Evolutionary conservation across 2,797 vertebrate genomes (phyloP).

Genomic region (Sebastes variabilis): DNA sequence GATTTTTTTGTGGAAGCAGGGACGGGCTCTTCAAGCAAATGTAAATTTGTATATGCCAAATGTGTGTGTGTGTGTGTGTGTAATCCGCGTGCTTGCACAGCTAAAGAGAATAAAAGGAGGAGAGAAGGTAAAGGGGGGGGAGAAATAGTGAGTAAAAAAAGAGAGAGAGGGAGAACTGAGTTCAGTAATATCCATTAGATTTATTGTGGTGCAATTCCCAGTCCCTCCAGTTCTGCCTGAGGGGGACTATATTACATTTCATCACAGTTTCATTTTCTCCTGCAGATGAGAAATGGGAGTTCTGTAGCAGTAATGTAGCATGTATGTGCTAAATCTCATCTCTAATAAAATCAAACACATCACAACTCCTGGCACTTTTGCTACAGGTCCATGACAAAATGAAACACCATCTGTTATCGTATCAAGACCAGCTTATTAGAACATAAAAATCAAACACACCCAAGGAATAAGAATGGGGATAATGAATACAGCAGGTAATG

Average conservation of each 20-base stretch:
- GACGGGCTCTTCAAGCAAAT: conserved; percentile 86
- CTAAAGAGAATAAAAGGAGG: conserved; percentile 50
- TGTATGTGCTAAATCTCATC: conserved; percentile 99
- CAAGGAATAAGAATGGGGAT: conserved; percentile 65
- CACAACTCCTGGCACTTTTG: conserved; percentile 94
- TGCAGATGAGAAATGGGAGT: conserved; percentile 98
- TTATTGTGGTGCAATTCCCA: conserved; percentile 99
- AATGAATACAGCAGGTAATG: conserved; percentile 72
- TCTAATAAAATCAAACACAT: conserved; percentile 99
- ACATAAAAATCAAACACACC: conserved; percentile 85
- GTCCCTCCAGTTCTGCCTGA: conserved; percentile 96
- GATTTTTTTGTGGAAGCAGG: conserved; percentile 85
- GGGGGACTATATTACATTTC: conserved; percentile 99
- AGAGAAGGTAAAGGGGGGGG: conserved; percentile 40
- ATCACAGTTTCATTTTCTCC: conserved; percentile 99
- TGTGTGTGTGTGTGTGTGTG: conserved; percentile 18
- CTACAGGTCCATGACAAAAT: conserved; percentile 89
- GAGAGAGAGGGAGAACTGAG: conserved; percentile 77
- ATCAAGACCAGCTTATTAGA: conserved; percentile 91
- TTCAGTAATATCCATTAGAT: conserved; percentile 99
- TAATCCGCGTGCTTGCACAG: conserved; percentile 43
- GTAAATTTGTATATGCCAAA: conserved; percentile 84
- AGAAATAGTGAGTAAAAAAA: not conserved
- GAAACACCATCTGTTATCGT: conserved; percentile 95
- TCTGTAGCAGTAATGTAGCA: conserved; percentile 95